These are phyloP conservation scores for Aphelinus atriplicis DNA, from an alignment of 1,140 invertebrate species.

Conservation along the genomic window DNA sequence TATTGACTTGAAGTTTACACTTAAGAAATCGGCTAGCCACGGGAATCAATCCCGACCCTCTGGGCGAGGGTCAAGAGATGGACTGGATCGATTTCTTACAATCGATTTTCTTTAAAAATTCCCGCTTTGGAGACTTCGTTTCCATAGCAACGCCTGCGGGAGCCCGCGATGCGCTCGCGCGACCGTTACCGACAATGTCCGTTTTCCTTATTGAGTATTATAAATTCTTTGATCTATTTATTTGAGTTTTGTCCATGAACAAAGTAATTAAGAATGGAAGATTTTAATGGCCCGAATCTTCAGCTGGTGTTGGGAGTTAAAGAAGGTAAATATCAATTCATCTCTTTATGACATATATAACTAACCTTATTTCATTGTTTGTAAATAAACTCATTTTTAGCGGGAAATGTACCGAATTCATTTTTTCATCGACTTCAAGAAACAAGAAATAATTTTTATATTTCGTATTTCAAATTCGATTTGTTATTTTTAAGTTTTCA, in stretches of 20 bases:
- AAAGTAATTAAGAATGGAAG: constrained; percentile 59
- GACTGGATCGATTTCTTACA: too few species aligned
- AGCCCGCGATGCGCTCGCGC: too few species aligned
- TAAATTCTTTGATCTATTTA: constrained; percentile 36
- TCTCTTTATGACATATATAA: constrained; percentile 44
- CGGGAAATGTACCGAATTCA: background rate
- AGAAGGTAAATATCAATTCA: constrained; percentile 55
- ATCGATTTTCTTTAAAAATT: too few species aligned
- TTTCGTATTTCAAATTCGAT: background rate
- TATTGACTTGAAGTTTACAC: too few species aligned
- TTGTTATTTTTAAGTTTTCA: background rate
- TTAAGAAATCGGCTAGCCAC: too few species aligned
- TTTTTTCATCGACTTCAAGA: background rate
- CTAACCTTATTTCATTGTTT: constrained; percentile 20
- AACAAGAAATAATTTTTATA: background rate
- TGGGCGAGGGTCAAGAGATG: too few species aligned
- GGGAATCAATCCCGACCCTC: too few species aligned
- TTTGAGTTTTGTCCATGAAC: constrained; percentile 35
- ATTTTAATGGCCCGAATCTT: constrained; percentile 58
- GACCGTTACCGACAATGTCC: constrained; percentile 21
- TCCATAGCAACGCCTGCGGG: constrained; percentile 37
- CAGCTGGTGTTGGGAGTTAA: constrained; percentile 66
- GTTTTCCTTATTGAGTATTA: constrained; percentile 27
- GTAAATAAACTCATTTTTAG: constrained; percentile 9
- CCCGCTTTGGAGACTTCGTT: constrained; percentile 21